Conservation (phyloP, 2,888 invertebrate species). For the Caenorhabditis sp. region DNA sequence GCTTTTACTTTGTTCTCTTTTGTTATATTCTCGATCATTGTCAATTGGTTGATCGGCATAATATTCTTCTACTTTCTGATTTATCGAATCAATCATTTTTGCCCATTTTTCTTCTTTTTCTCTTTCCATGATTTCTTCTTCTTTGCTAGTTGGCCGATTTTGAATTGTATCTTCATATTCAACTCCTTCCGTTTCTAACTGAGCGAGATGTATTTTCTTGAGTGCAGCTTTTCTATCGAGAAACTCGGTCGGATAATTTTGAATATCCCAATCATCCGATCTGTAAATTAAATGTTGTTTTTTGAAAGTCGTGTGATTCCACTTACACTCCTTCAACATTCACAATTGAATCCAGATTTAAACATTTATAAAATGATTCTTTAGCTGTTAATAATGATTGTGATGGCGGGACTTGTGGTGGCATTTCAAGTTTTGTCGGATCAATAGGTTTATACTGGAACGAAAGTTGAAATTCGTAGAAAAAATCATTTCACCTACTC, state of each 20-base stretch:
- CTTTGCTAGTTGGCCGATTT: constrained; percentile 31
- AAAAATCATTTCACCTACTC: constrained; percentile 34
- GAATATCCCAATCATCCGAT: constrained; percentile 14
- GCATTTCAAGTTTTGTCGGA: constrained; percentile 87
- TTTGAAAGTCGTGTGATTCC: neutral
- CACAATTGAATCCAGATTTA: constrained; percentile 77
- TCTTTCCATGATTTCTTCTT: constrained; percentile 25
- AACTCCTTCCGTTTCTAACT: constrained; percentile 13
- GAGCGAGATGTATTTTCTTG: constrained; percentile 33
- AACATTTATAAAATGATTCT: constrained; percentile 85
- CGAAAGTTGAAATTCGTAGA: neutral
- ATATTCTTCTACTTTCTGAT: constrained; percentile 7
- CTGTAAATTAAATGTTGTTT: constrained; percentile 9
- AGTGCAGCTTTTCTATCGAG: constrained; percentile 85
- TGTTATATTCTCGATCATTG: neutral
- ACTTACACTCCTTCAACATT: constrained; percentile 17
- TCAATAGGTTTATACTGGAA: constrained; percentile 85
- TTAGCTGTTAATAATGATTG: constrained; percentile 90
- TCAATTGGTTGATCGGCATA: neutral
- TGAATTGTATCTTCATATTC: constrained; percentile 53
- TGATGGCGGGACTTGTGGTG: constrained; percentile 92
- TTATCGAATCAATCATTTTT: constrained; percentile 5
- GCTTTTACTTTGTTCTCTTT: neutral
- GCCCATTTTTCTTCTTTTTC: constrained; percentile 16
- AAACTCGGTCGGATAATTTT: constrained; percentile 76